Evolutionary conservation across 2,888 invertebrate species (phyloP), one percentile per base, ranked within the genome.

Genomic region (Chymomyza amoena): DNA sequence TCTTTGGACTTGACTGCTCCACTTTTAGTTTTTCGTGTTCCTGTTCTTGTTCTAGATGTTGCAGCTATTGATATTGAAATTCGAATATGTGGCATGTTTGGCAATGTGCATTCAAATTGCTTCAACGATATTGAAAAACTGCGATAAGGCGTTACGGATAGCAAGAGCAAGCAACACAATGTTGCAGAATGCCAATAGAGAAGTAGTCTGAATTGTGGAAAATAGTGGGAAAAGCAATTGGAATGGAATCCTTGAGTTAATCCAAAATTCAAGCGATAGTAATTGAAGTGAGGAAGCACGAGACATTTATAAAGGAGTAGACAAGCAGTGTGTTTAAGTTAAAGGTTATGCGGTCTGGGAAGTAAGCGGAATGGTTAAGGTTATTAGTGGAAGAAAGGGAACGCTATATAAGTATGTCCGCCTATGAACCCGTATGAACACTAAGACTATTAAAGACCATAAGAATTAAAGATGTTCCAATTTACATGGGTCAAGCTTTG

Each of bases 31-130:
- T 61, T 65, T 66, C 78, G 36, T 54, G 62, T 64, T 66, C 52
- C 69, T 61, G 76, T 72, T 70, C 68, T 68, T 67, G 64, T 83
- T 69, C 60, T 64, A 72, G 69, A 70, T 60, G 66, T 65, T 64
- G 60, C 56, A 64, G 69, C 36, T 61, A 68, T 36, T 59, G 77
- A 75, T 83, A 84, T 87, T 87, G 74, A 74, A 87, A 80, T 78
- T 68, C 70, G 50, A 72, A 79, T 77, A 70, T 54, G 54, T 45
- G 54, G 16, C 15, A 54, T 54, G 54, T 16, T 18, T 20, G 16
- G 16, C 18, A n/a, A 16, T 54, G 20, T 54, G 20, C 54, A 54
- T 54, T 18, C 54, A 54, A 54, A 20, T 54, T 18, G 39, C 39
- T 45, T 45, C 39, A 45, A 13, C 39, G 39, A 45, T 45, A 45